A percentile compares a stretch with the other conserved stretches of the same genome.
phyloP scores from a whole-genome alignment of 2,113 vertebrate species.

The Machaerirhynchus nigripectus region DNA sequence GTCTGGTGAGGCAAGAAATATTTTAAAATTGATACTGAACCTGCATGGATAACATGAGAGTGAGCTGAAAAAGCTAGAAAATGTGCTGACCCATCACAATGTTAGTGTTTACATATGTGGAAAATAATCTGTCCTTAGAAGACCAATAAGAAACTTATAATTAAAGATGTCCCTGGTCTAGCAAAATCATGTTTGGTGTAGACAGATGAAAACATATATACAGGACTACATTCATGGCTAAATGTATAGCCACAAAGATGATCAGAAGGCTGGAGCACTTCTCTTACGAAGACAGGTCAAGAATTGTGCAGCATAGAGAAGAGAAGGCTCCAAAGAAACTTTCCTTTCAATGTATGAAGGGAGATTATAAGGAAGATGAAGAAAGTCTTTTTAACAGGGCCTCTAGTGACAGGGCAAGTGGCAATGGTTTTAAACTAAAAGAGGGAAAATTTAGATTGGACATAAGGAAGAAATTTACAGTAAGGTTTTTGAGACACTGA shows the following conservation, averaged over 20 bases:
- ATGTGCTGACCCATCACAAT: background rate
- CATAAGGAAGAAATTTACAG: background rate
- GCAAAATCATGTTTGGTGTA: background rate
- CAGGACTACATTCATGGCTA: background rate
- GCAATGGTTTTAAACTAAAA: background rate
- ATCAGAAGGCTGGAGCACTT: background rate
- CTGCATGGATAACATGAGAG: background rate
- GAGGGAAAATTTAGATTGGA: background rate
- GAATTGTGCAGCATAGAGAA: background rate
- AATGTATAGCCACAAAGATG: accelerated
- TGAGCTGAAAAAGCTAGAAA: background rate
- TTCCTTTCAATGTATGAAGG: background rate
- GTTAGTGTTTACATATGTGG: background rate
- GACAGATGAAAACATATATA: background rate
- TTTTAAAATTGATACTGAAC: conserved; percentile 16
- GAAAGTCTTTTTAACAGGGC: background rate
- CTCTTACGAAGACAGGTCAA: background rate
- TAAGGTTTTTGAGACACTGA: background rate
- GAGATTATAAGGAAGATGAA: background rate
- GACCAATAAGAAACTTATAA: background rate
- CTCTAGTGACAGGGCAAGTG: background rate
- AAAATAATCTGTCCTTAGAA: background rate
- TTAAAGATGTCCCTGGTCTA: background rate
- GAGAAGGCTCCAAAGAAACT: accelerated
- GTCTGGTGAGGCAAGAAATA: background rate